Evolutionary conservation across 2,797 vertebrate genomes (phyloP).

Genomic region (Acanthis flammea): DNA sequence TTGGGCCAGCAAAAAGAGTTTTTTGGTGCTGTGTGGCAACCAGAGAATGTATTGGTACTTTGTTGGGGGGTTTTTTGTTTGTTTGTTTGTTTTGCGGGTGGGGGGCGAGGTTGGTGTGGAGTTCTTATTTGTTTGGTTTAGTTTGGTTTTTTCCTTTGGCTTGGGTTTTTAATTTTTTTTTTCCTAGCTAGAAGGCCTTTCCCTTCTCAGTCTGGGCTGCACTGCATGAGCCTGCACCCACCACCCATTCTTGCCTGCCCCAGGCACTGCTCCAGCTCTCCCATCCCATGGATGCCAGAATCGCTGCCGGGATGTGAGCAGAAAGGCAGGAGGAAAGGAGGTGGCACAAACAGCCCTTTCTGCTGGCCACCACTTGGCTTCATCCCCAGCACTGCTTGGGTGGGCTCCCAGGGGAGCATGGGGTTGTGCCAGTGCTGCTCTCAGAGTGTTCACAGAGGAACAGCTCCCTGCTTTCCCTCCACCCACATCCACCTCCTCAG

Average conservation of each 20-base stretch:
- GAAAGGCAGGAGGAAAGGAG: not conserved
- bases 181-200: not conserved
- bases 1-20: not conserved
- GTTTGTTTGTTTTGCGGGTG: too few species aligned
- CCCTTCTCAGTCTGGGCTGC: not conserved
- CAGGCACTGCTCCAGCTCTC: not conserved
- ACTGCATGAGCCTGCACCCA: not conserved
- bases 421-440: not conserved
- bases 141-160: not conserved
- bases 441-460: not conserved
- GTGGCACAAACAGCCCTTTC: not conserved
- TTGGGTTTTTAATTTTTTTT: too few species aligned
- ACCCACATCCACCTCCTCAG: not conserved
- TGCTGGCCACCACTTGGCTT: not conserved
- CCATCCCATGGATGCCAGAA: accelerated
- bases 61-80: not conserved
- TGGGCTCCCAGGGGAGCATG: not conserved
- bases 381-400: not conserved
- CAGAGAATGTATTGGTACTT: not conserved
- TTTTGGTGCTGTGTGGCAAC: not conserved
- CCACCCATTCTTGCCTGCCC: not conserved
- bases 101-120: accelerated
- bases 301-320: accelerated
- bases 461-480: not conserved
- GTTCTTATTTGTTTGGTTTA: too few species aligned